Conservation (phyloP, 2,113 vertebrate genomes). For the Tetrao urogallus region DNA sequence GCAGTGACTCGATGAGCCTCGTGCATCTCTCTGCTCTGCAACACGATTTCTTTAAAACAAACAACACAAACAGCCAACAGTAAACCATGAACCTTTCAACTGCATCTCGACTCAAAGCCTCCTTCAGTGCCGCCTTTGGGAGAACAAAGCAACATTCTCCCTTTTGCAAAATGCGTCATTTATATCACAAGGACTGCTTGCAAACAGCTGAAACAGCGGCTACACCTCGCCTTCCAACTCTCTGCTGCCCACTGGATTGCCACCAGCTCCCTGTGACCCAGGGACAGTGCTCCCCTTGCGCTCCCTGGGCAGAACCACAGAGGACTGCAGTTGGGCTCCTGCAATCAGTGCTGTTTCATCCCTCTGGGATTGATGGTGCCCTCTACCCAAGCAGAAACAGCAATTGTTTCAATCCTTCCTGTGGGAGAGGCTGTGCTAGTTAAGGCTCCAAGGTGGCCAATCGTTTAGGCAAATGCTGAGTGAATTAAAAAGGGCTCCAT, state of each 20-base stretch:
- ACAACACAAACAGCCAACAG: background rate
- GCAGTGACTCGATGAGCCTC: background rate
- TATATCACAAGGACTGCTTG: constrained; percentile 3
- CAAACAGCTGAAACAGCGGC: background rate
- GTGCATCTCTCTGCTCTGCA: background rate
- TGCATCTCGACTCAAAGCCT: background rate
- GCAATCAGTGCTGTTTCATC: background rate
- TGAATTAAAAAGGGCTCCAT: background rate
- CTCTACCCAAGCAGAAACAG: background rate
- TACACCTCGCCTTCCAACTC: background rate
- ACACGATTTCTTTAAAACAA: background rate
- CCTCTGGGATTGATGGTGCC: background rate
- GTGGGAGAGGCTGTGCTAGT: background rate
- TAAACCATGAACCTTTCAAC: background rate
- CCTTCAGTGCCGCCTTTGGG: background rate
- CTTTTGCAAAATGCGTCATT: background rate
- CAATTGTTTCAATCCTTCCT: background rate
- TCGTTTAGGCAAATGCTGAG: background rate
- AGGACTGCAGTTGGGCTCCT: background rate
- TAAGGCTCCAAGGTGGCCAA: background rate
- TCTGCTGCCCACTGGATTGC: background rate
- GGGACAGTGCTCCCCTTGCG: background rate
- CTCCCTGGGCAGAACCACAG: background rate
- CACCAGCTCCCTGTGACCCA: background rate
- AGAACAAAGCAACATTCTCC: background rate